These are phyloP conservation scores for Margarornis squamiger DNA, from an alignment of 2,797 vertebrate species.

Conservation along the genomic window DNA sequence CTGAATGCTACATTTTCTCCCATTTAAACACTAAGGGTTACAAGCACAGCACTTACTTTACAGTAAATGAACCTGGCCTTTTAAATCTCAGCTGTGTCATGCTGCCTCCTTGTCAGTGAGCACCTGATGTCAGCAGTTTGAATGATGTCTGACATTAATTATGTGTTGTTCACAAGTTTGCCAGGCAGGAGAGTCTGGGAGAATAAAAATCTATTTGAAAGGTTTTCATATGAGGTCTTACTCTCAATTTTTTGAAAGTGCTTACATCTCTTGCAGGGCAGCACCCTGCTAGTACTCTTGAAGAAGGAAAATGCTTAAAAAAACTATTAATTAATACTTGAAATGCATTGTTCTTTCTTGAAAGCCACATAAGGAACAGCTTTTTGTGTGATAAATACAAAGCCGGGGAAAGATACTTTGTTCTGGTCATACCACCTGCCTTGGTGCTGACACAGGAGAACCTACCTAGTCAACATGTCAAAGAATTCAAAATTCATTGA, in stretches of 20 bases:
- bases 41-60: conserved; percentile 25
- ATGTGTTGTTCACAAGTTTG: conserved; percentile 54
- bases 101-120: conserved; percentile 17
- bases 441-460: not conserved
- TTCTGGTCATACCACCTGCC: not conserved
- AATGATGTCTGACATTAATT: conserved; percentile 61
- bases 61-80: conserved; percentile 16
- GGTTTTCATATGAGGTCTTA: conserved; percentile 26
- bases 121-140: conserved; percentile 51
- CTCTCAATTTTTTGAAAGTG: conserved; percentile 2
- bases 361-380: not conserved
- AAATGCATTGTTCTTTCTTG: not conserved
- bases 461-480: not conserved
- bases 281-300: not conserved
- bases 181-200: conserved; percentile 13
- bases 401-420: not conserved
- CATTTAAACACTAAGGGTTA: conserved; percentile 44
- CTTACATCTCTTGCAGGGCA: not conserved
- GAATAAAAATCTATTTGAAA: conserved; percentile 60
- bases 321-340: conserved; percentile 29
- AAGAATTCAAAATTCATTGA: not conserved
- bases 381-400: not conserved
- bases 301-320: conserved; percentile 15
- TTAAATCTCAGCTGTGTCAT: conserved; percentile 38
- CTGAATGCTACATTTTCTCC: not conserved